These are phyloP conservation scores for Malurus elegans DNA, from an alignment of 2,113 vertebrate genomes.

Conservation along the genomic window DNA sequence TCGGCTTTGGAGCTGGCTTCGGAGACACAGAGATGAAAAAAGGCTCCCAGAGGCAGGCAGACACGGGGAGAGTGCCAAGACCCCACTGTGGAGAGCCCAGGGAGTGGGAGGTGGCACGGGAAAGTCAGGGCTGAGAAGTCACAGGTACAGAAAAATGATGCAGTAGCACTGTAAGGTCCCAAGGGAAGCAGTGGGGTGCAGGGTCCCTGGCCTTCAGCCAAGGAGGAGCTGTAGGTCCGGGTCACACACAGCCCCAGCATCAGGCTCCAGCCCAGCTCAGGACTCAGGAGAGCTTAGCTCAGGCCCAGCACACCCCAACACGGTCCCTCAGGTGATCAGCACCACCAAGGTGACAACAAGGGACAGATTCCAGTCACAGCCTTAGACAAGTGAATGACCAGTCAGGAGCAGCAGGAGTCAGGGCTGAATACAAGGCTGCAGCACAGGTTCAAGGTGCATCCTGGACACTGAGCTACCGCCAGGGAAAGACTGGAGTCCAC, in stretches of 20 bases:
- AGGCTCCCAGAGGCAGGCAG: not conserved
- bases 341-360: rapidly evolving
- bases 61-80: not conserved
- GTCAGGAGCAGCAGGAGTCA: not conserved
- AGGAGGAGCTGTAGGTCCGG: not conserved
- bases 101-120: not conserved
- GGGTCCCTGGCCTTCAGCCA: rapidly evolving
- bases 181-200: not conserved
- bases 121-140: not conserved
- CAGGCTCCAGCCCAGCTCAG: not conserved
- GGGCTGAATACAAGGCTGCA: not conserved
- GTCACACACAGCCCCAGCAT: not conserved
- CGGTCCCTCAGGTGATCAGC: rapidly evolving
- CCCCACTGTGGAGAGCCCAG: not conserved
- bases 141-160: not conserved
- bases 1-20: not conserved
- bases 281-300: not conserved
- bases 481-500: not conserved
- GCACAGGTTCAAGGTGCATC: not conserved
- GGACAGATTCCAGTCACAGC: not conserved
- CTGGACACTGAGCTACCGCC: not conserved
- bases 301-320: rapidly evolving
- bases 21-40: not conserved
- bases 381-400: not conserved
- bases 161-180: not conserved